phyloP scores from a whole-genome alignment of 1,140 invertebrate genomes.

The Trissolcus basalis region DNA sequence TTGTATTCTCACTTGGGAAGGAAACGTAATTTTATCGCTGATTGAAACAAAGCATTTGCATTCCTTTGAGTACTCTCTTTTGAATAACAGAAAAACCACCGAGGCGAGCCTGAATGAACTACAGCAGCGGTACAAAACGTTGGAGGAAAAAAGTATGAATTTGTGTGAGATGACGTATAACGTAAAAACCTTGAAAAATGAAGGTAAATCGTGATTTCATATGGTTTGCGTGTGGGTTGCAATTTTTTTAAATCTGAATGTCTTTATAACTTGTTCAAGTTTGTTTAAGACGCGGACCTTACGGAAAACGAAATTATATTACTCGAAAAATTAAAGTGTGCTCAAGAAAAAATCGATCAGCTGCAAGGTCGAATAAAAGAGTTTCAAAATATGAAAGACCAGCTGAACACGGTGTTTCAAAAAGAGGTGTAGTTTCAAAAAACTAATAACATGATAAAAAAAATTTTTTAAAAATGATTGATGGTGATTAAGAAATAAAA shows the following conservation, averaged over 20 bases:
- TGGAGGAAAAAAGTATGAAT: constrained; percentile 20
- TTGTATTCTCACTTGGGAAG: no score
- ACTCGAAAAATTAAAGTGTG: constrained; percentile 1
- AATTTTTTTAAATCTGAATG: background rate
- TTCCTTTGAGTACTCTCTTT: no score
- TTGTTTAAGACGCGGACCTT: background rate
- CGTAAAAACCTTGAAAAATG: background rate
- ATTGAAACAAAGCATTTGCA: no score
- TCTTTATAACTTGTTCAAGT: background rate
- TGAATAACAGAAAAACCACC: background rate
- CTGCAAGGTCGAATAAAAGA: constrained; percentile 10
- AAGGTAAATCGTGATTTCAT: background rate
- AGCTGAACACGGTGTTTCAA: background rate
- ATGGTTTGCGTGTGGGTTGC: background rate
- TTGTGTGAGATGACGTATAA: constrained; percentile 6
- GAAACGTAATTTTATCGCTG: no score
- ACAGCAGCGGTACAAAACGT: constrained; percentile 10
- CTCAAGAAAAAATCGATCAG: background rate
- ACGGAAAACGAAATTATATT: constrained; percentile 4
- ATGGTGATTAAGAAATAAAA: background rate
- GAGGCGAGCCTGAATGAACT: constrained; percentile 4
- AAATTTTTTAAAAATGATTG: background rate
- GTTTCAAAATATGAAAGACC: constrained; percentile 12
- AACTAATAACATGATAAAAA: background rate
- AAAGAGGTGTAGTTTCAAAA: constrained; percentile 5